Base-by-base conservation (phyloP, 2,888 invertebrate species). In the Amiota minor region DNA sequence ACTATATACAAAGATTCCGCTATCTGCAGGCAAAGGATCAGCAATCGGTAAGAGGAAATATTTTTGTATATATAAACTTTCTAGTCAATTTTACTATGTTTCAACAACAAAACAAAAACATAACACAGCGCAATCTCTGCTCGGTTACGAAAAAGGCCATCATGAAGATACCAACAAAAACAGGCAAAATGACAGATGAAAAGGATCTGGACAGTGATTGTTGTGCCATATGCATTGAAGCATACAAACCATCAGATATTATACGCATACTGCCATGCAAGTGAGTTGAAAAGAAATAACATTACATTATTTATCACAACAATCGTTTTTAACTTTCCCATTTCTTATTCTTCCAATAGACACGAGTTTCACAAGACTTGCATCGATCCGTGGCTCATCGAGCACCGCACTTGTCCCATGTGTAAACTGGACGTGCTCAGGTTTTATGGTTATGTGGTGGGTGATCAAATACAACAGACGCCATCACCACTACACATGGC, bases 391-490 rank as follows among this genome's bases (percentile, higher is more conserved):
- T 98, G 98, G 98, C 92, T 98, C 75, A 91, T 98, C 86, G 97
- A 98, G 88, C 97, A 98, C 89, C 92, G 97, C 78, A 97, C 97
- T 49, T 98, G 98, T 90, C 98, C 98, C 11, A 97, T 98, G 97
- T 98, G 98, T 91, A 98, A 98, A 90, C 94, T 96, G 93, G 98
- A 98, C 90, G 98, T 98, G 82, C 92, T 98, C 76, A 95, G 97
- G 87, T 94, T 95, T 88, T 96, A 96, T 87, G 96, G 96, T 78
- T 95, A 95, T 90, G 94, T 95, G 93, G 95, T 95, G 89, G 93
- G 94, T 92, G 90, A 89, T 78, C 87, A 88, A 81, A 87, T 88
- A 71, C 83, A 84, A 78, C 81, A 88, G 83, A 88, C 88, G 45
- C 88, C 88, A 76, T 89, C 87, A 81, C 87, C 87, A 18, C 86